These are phyloP conservation scores for Cephus nigrinus DNA, from an alignment of 2,888 invertebrate species.

Conservation along the genomic window DNA sequence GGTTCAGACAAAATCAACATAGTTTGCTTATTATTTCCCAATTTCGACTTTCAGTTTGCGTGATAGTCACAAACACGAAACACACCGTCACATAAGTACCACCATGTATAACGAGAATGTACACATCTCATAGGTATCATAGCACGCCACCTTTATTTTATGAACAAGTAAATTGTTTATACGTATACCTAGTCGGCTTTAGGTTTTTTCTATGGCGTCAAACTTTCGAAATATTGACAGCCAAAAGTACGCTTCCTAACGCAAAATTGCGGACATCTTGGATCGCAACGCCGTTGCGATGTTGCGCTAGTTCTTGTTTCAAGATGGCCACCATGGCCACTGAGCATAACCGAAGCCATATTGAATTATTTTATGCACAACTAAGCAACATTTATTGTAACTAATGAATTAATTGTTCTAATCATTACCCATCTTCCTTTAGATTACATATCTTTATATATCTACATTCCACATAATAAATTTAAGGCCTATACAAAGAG, in stretches of 20 bases:
- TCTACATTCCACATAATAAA: background rate
- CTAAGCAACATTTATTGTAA: background rate
- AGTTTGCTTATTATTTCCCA: conserved; percentile 4
- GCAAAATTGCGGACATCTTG: conserved; percentile 59
- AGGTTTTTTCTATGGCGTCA: conserved; percentile 8
- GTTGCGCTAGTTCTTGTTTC: conserved; percentile 50
- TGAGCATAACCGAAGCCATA: background rate
- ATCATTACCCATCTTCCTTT: background rate
- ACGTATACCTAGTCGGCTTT: conserved; percentile 13
- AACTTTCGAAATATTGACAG: conserved; percentile 46
- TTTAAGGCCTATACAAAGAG: too few relatives aligned
- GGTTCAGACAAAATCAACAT: background rate
- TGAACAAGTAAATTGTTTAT: background rate
- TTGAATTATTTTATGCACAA: background rate
- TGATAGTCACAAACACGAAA: conserved; percentile 23
- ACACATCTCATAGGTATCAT: background rate
- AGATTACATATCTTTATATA: background rate
- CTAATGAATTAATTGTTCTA: background rate
- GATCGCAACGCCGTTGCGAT: conserved; percentile 57
- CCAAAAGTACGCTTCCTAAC: conserved; percentile 39
- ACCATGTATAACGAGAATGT: conserved; percentile 7
- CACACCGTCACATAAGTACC: conserved; percentile 16
- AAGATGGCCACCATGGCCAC: conserved; percentile 22
- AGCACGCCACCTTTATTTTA: background rate
- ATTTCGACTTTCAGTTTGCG: conserved; percentile 18